Percentiles rank a stretch among this genome's conserved stretches.
Evolutionary conservation across 2,797 vertebrate genomes (phyloP).

Genomic region (Enteromius radiatus): DNA sequence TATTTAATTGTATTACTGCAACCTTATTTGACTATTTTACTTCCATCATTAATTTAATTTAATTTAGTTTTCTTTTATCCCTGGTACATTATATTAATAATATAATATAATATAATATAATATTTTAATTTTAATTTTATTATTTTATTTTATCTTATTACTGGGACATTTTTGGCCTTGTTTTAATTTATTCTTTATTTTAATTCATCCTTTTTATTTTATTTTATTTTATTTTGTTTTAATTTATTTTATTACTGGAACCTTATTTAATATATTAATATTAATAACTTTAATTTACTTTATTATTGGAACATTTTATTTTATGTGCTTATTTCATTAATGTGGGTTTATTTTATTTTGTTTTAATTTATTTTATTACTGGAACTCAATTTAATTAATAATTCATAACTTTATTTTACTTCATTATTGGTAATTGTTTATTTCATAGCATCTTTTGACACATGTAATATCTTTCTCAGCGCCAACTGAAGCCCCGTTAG

Average conservation of each 20-base stretch:
- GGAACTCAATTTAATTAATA: background rate
- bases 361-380: background rate
- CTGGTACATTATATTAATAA: background rate
- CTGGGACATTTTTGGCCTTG: background rate
- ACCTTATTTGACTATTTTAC: background rate
- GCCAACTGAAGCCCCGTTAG: slow-evolving; percentile 88
- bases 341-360: background rate
- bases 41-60: background rate
- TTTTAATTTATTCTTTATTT: background rate
- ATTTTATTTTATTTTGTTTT: background rate
- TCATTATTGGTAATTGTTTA: background rate
- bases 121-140: background rate
- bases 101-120: too few relatives aligned
- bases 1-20: background rate
- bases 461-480: slow-evolving; percentile 73
- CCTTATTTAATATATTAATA: background rate
- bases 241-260: background rate
- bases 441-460: background rate
- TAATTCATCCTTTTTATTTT: background rate
- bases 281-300: background rate
- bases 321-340: background rate
- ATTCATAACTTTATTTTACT: background rate
- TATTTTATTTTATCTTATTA: background rate
- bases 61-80: background rate
- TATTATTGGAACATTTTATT: background rate